Base-by-base conservation (phyloP, 2,888 invertebrate species). In the Drosophila mimetica region DNA sequence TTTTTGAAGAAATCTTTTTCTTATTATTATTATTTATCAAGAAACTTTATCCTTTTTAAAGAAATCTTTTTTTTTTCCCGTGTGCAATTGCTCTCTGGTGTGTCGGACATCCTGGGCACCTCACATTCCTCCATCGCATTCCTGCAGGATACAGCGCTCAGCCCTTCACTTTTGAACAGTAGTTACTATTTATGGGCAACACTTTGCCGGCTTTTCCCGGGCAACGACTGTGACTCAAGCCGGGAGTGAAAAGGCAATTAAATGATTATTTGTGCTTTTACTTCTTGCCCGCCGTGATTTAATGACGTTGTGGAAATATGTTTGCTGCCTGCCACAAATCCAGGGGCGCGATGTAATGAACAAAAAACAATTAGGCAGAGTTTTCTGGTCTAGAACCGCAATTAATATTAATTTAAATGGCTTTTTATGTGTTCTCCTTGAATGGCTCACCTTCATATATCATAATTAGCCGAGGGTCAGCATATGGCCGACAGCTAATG, bases 371-470 rank as follows among this genome's bases (percentile, higher is more conserved):
- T 83, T 79, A 86, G 79, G 71, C 59, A 50, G 66, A 65, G 47
- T 20, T 42, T 54, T 42, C 50, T 61, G 67, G 60, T 57, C 42
- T 70, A 66, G 66, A 52, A 69, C 71, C 73, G 76, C 78, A 86
- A 84, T 84, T 84, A 86, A 86, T 84, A 84, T 84, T 79, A 82
- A 84, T 84, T 84, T 84, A 60, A 75, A 58, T 77, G 71, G 77
- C 54, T 74, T 81, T 72, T 69, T 76, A 69, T 77, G 71, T 63
- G 66, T 74, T 71, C 37, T 50, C 41, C 53, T 58, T 59, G 70
- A 70, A 72, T 67, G 59, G 47, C 57, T 51, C 50, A 75, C 77
- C 76, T 58, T 71, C 74, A 86, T 84, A 81, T 79, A 81, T 84
- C 84, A 81, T 84, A 84, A 86, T 84, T 84, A 84, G 74, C 69